Percentiles rank a stretch among this genome's conserved stretches.
phyloP scores from a whole-genome alignment of 2,113 vertebrate genomes.

The Herpailurus yagouaroundi region DNA sequence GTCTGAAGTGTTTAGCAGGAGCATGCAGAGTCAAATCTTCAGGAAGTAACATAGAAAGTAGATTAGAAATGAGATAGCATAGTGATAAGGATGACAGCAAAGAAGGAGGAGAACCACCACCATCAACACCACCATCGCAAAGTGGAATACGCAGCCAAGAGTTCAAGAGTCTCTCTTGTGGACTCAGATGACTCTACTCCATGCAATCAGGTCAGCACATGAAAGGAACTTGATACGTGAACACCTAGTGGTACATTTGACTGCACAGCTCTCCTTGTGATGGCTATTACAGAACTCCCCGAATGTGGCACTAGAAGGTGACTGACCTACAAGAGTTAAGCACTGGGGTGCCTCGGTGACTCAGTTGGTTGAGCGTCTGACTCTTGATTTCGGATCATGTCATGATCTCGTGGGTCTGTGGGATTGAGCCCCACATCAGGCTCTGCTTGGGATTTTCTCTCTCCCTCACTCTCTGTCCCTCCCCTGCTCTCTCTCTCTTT shows the following conservation, averaged over 20 bases:
- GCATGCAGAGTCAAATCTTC: not conserved
- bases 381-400: too few species aligned
- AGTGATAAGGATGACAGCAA: not conserved
- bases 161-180: not conserved
- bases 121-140: not conserved
- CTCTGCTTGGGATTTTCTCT: too few species aligned
- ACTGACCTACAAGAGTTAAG: not conserved
- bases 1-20: not conserved
- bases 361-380: too few species aligned
- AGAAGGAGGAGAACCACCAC: not conserved
- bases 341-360: too few species aligned
- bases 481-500: too few species aligned
- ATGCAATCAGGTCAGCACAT: not conserved
- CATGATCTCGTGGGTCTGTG: too few species aligned
- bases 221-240: not conserved
- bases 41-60: not conserved
- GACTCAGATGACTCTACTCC: not conserved
- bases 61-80: not conserved
- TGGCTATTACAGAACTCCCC: not conserved
- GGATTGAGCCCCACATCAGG: too few species aligned
- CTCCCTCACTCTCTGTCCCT: too few species aligned
- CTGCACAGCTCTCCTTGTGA: not conserved
- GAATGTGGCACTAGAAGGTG: not conserved
- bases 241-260: not conserved
- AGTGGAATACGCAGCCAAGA: not conserved